A percentile compares a stretch with the other conserved stretches of the same genome.
These are phyloP conservation scores for Plebejus melissa DNA, from an alignment of 2,888 invertebrate genomes.

Conservation along the genomic window DNA sequence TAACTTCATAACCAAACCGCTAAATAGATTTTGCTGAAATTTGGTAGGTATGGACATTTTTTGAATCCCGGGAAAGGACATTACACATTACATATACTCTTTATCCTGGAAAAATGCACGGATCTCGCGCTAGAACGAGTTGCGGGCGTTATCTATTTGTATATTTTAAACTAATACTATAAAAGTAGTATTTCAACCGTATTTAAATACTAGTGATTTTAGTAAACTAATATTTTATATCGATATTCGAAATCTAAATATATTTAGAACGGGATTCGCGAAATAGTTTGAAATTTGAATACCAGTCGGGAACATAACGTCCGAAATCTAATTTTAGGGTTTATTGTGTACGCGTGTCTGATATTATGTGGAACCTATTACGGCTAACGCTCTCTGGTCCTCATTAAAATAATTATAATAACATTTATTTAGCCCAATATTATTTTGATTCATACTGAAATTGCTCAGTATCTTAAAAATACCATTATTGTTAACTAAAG, in stretches of 20 bases:
- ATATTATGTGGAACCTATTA: conserved; percentile 10
- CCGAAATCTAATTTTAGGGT: conserved; percentile 13
- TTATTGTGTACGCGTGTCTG: conserved; percentile 3
- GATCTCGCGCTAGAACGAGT: too few species aligned
- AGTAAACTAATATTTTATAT: background rate
- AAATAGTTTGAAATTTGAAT: background rate
- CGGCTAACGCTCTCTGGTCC: background rate
- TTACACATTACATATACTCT: too few species aligned
- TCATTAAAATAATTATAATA: background rate
- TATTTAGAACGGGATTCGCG: background rate
- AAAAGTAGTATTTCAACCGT: background rate
- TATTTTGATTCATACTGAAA: background rate
- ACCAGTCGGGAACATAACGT: background rate
- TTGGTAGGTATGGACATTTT: too few species aligned
- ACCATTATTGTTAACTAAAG: background rate
- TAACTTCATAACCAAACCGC: background rate
- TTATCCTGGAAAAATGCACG: too few species aligned
- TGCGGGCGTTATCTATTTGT: too few species aligned
- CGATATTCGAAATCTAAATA: conserved; percentile 1
- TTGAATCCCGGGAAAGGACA: too few species aligned
- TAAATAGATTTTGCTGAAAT: too few species aligned
- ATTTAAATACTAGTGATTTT: background rate
- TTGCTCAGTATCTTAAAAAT: background rate
- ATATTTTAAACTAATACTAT: too few species aligned
- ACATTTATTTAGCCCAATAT: background rate